phyloP scores from a whole-genome alignment of 2,888 invertebrate genomes.

The Parnassius apollo region DNA sequence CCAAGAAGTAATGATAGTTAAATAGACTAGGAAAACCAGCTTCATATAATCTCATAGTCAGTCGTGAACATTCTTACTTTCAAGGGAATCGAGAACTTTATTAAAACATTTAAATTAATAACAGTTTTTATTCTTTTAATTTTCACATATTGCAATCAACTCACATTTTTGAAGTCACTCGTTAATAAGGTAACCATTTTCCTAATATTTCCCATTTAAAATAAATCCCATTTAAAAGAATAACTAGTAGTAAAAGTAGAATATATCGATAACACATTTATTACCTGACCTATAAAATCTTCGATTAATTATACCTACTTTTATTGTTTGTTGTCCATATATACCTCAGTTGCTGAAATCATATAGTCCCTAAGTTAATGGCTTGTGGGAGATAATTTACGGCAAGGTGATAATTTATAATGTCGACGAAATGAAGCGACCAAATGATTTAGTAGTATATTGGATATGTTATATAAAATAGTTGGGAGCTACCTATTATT shows the following conservation, averaged over 20 bases:
- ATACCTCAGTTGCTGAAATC: background rate
- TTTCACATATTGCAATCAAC: too few relatives aligned
- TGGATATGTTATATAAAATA: background rate
- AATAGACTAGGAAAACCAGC: too few relatives aligned
- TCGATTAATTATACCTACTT: slow-evolving; percentile 1
- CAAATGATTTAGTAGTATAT: slow-evolving; percentile 1
- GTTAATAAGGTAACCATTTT: background rate
- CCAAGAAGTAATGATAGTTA: too few relatives aligned
- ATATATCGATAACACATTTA: slow-evolving; percentile 12
- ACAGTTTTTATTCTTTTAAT: too few relatives aligned
- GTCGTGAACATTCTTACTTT: too few relatives aligned
- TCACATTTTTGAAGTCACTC: too few relatives aligned
- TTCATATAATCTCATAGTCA: too few relatives aligned
- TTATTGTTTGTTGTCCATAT: slow-evolving; percentile 6
- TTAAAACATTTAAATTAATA: too few relatives aligned
- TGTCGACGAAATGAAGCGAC: background rate
- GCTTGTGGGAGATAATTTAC: slow-evolving; percentile 3
- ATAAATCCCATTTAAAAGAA: background rate
- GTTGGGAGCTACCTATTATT: background rate
- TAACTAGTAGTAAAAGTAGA: slow-evolving; percentile 11
- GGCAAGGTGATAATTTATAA: background rate
- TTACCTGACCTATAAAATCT: background rate
- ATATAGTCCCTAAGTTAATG: slow-evolving; percentile 7
- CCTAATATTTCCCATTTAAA: background rate
- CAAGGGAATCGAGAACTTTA: too few relatives aligned